These are phyloP conservation scores for Macrosoma leucophasiata DNA, from an alignment of 2,888 invertebrate species.

Conservation along the genomic window DNA sequence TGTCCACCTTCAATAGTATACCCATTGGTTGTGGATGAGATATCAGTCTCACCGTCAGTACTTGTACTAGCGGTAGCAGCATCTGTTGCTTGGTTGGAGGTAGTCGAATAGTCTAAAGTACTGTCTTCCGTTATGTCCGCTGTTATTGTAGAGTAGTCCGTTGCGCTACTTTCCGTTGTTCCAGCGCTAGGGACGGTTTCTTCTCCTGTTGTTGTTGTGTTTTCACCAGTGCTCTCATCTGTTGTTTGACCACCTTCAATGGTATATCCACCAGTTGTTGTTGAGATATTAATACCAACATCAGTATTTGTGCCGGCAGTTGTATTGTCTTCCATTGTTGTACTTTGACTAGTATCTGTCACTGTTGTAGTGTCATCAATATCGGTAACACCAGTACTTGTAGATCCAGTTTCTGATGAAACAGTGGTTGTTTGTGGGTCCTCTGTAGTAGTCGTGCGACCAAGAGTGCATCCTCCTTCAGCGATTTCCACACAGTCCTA, in stretches of 20 bases:
- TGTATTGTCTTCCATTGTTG: no score
- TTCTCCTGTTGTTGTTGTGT: slow-evolving; percentile 10
- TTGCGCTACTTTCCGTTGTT: slow-evolving; percentile 6
- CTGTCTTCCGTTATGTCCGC: no score
- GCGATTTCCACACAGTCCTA: neutral
- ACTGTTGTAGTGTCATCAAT: no score
- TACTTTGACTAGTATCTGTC: neutral
- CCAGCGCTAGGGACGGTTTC: slow-evolving; percentile 3
- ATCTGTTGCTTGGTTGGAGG: neutral
- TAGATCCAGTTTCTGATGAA: neutral
- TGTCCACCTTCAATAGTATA: no score
- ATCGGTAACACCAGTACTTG: no score
- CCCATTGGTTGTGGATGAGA: no score
- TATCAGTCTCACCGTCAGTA: no score
- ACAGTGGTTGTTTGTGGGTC: neutral
- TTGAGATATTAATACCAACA: no score
- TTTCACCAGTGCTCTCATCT: neutral
- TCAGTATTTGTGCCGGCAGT: no score
- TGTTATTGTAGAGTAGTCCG: neutral
- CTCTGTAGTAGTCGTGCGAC: neutral
- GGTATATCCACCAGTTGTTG: no score
- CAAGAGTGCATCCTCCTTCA: slow-evolving; percentile 5
- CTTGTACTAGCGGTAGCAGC: neutral
- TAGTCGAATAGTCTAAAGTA: neutral
- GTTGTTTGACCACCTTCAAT: no score